phyloP scores from a whole-genome alignment of 30 jellyfish, hydroid and myxozoan genomes.

The Pelagia noctiluca region DNA sequence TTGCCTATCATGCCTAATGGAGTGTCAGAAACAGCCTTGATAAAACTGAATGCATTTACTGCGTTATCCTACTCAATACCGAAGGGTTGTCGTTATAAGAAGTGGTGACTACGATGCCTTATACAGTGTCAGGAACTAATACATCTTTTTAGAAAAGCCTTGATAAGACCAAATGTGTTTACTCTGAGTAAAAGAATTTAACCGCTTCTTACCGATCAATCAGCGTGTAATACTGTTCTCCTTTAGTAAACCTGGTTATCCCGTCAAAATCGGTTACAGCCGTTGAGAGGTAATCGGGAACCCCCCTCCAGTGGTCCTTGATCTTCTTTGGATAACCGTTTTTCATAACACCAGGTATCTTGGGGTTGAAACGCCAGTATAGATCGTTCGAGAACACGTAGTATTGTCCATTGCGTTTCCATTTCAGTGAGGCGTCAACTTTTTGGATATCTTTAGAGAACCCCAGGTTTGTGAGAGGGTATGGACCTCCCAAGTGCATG shows the following conservation, averaged over 20 bases:
- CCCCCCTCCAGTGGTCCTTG: constrained; percentile 61
- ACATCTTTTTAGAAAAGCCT: no score
- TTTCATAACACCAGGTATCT: constrained; percentile 18
- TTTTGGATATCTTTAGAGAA: constrained; percentile 33
- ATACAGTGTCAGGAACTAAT: no score
- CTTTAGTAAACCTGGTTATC: constrained; percentile 52
- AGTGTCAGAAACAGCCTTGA: no score
- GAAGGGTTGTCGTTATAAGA: no score
- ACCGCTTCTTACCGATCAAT: constrained; percentile 32
- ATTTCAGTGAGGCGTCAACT: constrained; percentile 57
- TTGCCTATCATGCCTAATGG: no score
- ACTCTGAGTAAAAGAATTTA: background rate
- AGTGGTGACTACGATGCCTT: no score
- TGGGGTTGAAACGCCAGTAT: constrained; percentile 74
- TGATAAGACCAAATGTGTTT: no score
- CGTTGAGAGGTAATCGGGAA: constrained; percentile 63
- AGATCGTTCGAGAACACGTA: constrained; percentile 51
- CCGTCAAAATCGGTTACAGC: constrained; percentile 67
- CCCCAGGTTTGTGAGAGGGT: constrained; percentile 45
- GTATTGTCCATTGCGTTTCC: constrained; percentile 61
- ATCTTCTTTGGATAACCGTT: constrained; percentile 62
- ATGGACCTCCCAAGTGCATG: constrained; percentile 50
- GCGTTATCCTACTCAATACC: no score
- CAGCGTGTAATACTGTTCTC: constrained; percentile 40
- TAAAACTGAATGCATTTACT: no score